Base-by-base conservation (phyloP, 2,888 invertebrate genomes). In the Drepana falcataria region DNA sequence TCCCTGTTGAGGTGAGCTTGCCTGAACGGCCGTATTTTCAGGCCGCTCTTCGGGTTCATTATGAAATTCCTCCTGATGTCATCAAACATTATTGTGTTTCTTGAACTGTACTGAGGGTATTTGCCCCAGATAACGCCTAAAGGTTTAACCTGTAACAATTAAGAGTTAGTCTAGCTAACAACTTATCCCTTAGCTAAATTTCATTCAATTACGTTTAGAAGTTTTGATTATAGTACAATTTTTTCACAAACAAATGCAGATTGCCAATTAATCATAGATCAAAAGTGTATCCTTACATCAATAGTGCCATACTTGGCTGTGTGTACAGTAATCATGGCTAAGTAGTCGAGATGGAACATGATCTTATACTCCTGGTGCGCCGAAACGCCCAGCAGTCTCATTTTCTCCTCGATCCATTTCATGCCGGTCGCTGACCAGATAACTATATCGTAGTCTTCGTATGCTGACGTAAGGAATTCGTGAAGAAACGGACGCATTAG, bases 371-470 rank as follows among this genome's bases (percentile, higher is more conserved):
- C 94, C 1, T 94, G 92, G 81, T 98, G 95, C 2, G 92, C 93
- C 0, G 95, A 92, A 0, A 99, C 98, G 0, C 98, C 98, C 0
- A 99, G 90, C 49, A 98, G 87, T 58, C 95, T 94, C 98, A 99
- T 98, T 85, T 99, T 99, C 73, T 98, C 98, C 69, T 98, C 96
- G 49, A 99, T 98, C 98, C 98, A 99, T 74, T 97, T 98, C 98
- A 99, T 98, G 59, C 96, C 96, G 0, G 99, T 99, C 0, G 99
- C 99, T 2, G 99, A 99, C 99, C 99, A 99, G 65, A 99, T 98
- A 0, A 97, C 98, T 65, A 99, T 98, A 74, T 99, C 99, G 71
- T 98, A 99, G 84, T 97, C 92, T 77, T 94, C 93, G 74, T 98
- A 98, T 0, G 97, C 96, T 0, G 94, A 92, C 1, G 95, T 95